Evolutionary conservation across 2,888 invertebrate genomes (phyloP), one percentile per base, ranked within the genome.

Genomic region (Aphodius granarius): DNA sequence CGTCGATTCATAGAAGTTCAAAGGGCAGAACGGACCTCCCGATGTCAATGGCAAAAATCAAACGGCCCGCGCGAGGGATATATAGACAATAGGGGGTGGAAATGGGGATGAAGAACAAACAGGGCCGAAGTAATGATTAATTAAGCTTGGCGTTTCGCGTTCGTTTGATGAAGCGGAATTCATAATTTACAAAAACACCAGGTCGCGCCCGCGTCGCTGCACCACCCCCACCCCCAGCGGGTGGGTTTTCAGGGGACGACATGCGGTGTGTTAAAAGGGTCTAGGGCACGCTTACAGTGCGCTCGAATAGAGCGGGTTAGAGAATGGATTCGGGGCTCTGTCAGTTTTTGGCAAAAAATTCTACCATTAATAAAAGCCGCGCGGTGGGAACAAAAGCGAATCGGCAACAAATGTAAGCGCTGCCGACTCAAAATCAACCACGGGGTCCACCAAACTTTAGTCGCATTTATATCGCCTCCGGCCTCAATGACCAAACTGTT

Each of bases 141-240:
- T 68, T 68, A 68, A 68, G 68, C 68, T 6, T 21, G 6, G 43
- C 9, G 43, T 43, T 13, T 13, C n/a, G n/a, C 19, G 68, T 68
- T 68, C 68, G 20, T 20, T 68, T 68, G 68, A 68, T 68, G 68
- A 20, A 68, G 68, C 68, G 68, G 68, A 68, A 68, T 68, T 68
- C 68, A 68, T 68, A 68, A 68, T 68, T 68, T 68, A 68, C 68
- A 68, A 68, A 68, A 68, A 68, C 68, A 68, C 21, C 68, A 68
- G 68, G 22, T 68, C 22, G 43, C 43, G 43, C 43, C 13, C 43
- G 43, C 43, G 43, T 43, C 3, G 43, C 43, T 43, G 43, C 13
- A 6, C 9, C 43, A 6, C 13, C 43, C 43, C 43, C 43, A 43
- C n/a, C 13, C 13, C 43, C 43, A 43, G 13, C 4, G 43, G 43